Conservation (phyloP, 2,113 vertebrate species). For the Chlorocebus sabaeus region DNA sequence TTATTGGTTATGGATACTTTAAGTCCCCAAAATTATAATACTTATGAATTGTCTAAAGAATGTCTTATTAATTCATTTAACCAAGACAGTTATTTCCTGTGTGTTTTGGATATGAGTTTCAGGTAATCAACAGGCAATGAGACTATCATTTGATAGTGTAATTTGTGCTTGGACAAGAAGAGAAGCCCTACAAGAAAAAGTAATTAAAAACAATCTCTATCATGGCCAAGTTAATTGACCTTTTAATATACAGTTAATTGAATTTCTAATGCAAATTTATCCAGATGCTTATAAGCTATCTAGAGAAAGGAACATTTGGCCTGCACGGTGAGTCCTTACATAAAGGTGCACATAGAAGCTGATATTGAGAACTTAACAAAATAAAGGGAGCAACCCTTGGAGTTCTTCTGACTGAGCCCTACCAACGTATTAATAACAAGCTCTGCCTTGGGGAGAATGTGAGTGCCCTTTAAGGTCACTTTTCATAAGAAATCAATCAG, state of each 20-base stretch:
- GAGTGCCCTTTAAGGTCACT: neutral
- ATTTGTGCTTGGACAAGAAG: constrained; percentile 44
- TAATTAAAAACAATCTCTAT: constrained; percentile 68
- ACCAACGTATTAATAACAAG: neutral
- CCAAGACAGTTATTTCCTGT: constrained; percentile 12
- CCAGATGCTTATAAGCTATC: constrained; percentile 55
- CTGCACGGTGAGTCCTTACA: constrained; percentile 5
- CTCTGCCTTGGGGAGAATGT: neutral
- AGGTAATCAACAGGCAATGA: constrained; percentile 4
- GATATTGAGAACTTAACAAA: constrained; percentile 37
- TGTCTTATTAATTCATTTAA: constrained; percentile 47
- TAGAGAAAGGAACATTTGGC: constrained; percentile 38
- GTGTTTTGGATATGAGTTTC: constrained; percentile 53
- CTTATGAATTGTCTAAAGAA: constrained; percentile 7
- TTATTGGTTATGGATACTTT: constrained; percentile 32
- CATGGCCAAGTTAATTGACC: constrained; percentile 66
- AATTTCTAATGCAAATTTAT: constrained; percentile 71
- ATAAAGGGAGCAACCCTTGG: neutral
- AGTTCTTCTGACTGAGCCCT: neutral
- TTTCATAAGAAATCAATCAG: constrained; percentile 15
- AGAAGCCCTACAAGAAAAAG: constrained; percentile 60
- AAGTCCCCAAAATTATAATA: constrained; percentile 26
- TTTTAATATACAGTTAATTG: constrained; percentile 73
- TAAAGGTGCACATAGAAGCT: constrained; percentile 7
- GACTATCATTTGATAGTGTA: constrained; percentile 45